Percentiles rank a stretch among this genome's conserved stretches.
phyloP scores from a whole-genome alignment of 2,797 vertebrate genomes.

The Cryptoprocta ferox region DNA sequence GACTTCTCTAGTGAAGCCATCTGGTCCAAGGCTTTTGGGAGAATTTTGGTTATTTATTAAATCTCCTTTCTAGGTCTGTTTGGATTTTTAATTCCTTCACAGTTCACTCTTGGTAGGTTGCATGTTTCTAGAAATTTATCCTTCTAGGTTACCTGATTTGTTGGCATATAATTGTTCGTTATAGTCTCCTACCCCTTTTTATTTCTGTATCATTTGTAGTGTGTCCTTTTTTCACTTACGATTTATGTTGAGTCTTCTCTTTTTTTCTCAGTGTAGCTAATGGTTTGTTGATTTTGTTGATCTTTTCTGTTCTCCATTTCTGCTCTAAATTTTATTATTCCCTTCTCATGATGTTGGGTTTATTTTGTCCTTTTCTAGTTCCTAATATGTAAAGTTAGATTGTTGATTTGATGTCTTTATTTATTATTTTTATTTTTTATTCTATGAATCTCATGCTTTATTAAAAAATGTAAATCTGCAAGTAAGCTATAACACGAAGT shows the following conservation, averaged over 20 bases:
- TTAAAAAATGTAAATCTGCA: slow-evolving; percentile 14
- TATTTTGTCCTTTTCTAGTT: not conserved
- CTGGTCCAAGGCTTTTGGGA: not conserved
- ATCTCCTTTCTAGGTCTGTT: not conserved
- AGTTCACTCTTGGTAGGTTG: not conserved
- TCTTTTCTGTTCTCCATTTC: not conserved
- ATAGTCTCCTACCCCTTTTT: not conserved
- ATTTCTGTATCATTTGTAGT: not conserved
- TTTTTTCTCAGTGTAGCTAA: not conserved
- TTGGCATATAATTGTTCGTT: slow-evolving; percentile 4
- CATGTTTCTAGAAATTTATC: not conserved
- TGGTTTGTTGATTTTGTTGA: not conserved
- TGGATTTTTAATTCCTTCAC: not conserved
- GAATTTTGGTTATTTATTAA: not conserved
- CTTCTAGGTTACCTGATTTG: not conserved
- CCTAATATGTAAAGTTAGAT: not conserved
- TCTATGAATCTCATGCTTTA: not conserved
- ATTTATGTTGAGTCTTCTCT: not conserved
- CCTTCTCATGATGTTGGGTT: not conserved
- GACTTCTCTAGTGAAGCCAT: not conserved
- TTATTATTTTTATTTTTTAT: not conserved
- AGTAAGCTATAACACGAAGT: not conserved
- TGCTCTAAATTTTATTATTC: not conserved
- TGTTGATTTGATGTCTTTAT: not conserved
- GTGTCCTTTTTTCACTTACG: not conserved